Base-by-base conservation (phyloP, 2,888 invertebrate genomes). In the Tetramorium bicarinatum region DNA sequence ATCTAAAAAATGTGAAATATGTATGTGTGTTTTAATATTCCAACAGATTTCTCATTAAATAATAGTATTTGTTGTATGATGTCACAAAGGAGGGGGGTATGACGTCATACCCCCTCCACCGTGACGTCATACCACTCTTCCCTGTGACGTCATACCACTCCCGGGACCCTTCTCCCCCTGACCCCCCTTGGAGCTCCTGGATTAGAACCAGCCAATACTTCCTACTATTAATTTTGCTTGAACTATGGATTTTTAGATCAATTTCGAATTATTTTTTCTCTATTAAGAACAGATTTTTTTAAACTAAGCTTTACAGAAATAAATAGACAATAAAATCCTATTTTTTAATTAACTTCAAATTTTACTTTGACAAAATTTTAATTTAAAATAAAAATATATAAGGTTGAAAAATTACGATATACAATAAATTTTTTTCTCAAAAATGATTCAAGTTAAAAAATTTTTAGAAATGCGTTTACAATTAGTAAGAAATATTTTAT, bases 1-100 rank as follows among this genome's bases (percentile, higher is more conserved):
- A 93, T 98, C 98, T 97, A n/a, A 3, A 34, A 85, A 34, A 34
- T n/a, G 0, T 34, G 4, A 0, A 34, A 15, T 21, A 38, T 21
- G 15, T 56, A n/a, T 15, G 11, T 29, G 38, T 25, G 11, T n/a
- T 41, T 18, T 25, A 15, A 38, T 38, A 15, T 54, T 3, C 4
- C 34, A 3, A 69, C 2, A 13, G 18, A n/a, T 52, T 3, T 69
- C 11, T 52, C 0, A 34, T 15, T n/a, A n/a, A n/a, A n/a, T n/a
- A n/a, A n/a, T n/a, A n/a, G n/a, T n/a, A n/a, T n/a, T n/a, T n/a
- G n/a, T n/a, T n/a, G n/a, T n/a, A n/a, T n/a, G n/a, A n/a, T n/a
- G n/a, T n/a, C n/a, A n/a, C n/a, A n/a, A n/a, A n/a, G n/a, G n/a
- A n/a, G n/a, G n/a, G n/a, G n/a, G n/a, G n/a, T n/a, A n/a, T n/a